phyloP scores from a whole-genome alignment of 2,113 vertebrate species.

The zebrafish (Danio rerio) region DNA sequence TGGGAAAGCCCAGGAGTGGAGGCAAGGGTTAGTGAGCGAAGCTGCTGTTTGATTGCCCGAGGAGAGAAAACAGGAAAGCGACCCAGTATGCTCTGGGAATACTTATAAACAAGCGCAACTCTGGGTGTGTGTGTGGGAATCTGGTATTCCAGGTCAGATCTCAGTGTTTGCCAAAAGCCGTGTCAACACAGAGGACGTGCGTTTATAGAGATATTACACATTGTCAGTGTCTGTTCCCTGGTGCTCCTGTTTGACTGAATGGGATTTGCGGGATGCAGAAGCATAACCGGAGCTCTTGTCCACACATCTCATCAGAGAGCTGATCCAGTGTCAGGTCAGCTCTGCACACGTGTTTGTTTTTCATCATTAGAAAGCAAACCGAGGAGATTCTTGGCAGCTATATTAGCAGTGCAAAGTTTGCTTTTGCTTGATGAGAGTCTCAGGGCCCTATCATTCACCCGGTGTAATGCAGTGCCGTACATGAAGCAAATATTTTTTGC shows the following conservation, averaged over 20 bases:
- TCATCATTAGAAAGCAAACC: conserved; percentile 80
- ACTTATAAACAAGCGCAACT: conserved; percentile 55
- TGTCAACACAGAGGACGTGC: conserved; percentile 79
- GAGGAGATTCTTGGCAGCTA: conserved; percentile 67
- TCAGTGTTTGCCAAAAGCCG: conserved; percentile 75
- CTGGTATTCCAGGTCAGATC: conserved; percentile 75
- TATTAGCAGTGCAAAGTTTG: conserved; percentile 67
- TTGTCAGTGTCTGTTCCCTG: conserved; percentile 51
- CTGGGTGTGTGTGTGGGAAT: conserved; percentile 64
- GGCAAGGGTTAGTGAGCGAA: conserved; percentile 65
- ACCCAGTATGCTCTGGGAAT: conserved; percentile 69
- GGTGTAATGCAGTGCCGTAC: too few relatives aligned
- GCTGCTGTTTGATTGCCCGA: conserved; percentile 69
- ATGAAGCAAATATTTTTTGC: too few relatives aligned
- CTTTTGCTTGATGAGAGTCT: conserved; percentile 63
- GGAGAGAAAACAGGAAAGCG: conserved; percentile 74
- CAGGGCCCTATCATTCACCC: background rate
- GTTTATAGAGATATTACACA: conserved; percentile 79
- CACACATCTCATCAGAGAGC: conserved; percentile 69
- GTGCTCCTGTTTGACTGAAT: conserved; percentile 74
- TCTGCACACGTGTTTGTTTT: conserved; percentile 76
- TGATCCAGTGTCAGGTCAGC: conserved; percentile 73
- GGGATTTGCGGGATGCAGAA: conserved; percentile 65
- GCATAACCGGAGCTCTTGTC: conserved; percentile 63
- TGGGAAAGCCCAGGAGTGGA: conserved; percentile 68